Evolutionary conservation across 2,113 vertebrate species (phyloP).

Genomic region (Alligator mississippiensis): DNA sequence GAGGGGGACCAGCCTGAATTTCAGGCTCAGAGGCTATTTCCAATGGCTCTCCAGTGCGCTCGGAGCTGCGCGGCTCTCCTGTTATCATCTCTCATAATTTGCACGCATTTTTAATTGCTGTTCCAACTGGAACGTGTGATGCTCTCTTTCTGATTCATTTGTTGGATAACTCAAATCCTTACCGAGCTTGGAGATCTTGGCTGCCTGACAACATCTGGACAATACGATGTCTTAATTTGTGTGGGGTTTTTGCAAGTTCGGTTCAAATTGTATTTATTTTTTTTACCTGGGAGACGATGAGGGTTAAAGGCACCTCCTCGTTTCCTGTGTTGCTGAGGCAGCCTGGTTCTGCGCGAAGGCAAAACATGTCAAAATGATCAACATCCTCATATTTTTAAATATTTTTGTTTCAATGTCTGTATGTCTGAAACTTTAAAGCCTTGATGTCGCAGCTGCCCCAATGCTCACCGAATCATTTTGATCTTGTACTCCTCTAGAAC

Average conservation of each 20-base stretch:
- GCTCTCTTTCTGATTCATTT: background rate
- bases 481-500: background rate
- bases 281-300: background rate
- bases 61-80: rapidly evolving
- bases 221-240: background rate
- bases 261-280: background rate
- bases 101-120: background rate
- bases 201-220: background rate
- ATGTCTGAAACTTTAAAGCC: background rate
- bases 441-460: background rate
- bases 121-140: background rate
- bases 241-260: rapidly evolving
- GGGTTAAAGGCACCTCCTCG: background rate
- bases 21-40: background rate
- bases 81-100: background rate
- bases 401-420: background rate
- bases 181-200: background rate
- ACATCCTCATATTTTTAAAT: background rate
- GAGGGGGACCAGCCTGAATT: background rate
- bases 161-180: background rate
- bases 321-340: background rate
- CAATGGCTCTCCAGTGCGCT: background rate
- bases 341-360: background rate
- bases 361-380: background rate
- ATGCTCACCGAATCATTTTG: background rate